Base-by-base conservation (phyloP, 2,113 vertebrate genomes). In the Sula dactylatra region DNA sequence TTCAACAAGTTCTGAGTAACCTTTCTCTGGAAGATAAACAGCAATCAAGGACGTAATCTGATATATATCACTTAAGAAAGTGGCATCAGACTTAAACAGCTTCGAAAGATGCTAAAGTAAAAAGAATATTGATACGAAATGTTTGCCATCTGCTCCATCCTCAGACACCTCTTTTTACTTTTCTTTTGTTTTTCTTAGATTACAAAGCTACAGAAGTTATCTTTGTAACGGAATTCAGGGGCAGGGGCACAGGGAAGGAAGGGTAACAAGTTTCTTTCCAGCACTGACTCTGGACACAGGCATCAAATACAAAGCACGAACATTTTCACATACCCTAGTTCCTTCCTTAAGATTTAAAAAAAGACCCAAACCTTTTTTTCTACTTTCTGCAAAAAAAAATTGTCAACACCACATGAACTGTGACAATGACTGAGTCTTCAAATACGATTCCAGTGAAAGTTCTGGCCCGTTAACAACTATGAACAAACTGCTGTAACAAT, bases 401-500 rank as follows among this genome's bases (percentile, higher is more conserved):
- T 21, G n/a, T 65, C 69, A 90, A 56, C 50, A 64, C 32, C 42
- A 47, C 38, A 84, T 54, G 40, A 91, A 62, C 64, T 85, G n/a
- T 74, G 45, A 93, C 52, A 91, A 79, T 71, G 82, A 82, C 56
- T 18, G 52, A 36, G 20, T 34, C 36, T 76, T 69, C 66, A 91
- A 77, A 82, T 25, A 70, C 5, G 4, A 72, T 38, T 93, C 66
- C 44, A 88, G 70, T 38, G 84, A 76, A 91, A 96, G 64, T 90
- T 84, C 62, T 93, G 87, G 84, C 62, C 67, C 5, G 2, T 62
- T 70, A 72, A 87, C 70, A 91, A 69, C 56, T 88, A 55, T 32
- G 66, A 94, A 69, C 16, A 94, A 91, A 94, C 71, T 79, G 88
- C 78, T 85, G 31, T 50, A 91, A 80, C 56, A 66, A 91, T 76